Evolutionary conservation across 2,888 invertebrate genomes (phyloP).

Genomic region (Tetragnatha montana): DNA sequence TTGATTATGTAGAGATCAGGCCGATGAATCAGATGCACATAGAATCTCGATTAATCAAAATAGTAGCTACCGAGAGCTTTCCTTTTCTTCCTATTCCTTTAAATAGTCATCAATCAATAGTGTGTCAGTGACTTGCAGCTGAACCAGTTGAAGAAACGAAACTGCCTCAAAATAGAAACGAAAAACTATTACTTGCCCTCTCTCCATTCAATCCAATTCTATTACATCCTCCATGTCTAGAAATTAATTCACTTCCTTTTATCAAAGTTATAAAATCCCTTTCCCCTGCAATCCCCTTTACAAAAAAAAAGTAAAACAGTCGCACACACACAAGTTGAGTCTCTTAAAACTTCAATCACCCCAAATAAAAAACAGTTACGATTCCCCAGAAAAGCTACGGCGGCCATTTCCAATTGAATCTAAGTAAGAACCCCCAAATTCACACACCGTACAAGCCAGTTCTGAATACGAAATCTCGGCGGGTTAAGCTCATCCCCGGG

Average conservation of each 20-base stretch:
- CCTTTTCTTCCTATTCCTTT: no score
- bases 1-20: no score
- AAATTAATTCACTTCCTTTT: neutral
- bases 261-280: neutral
- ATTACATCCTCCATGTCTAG: neutral
- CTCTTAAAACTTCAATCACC: slow-evolving; percentile 25
- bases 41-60: no score
- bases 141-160: no score
- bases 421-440: neutral
- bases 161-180: no score
- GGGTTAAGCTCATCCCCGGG: slow-evolving; percentile 22
- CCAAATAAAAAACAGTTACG: slow-evolving; percentile 23
- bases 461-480: slow-evolving; percentile 9
- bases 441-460: neutral
- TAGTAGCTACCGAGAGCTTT: no score
- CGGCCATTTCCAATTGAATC: slow-evolving; percentile 20
- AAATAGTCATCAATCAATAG: no score
- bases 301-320: slow-evolving; percentile 22
- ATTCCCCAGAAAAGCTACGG: slow-evolving; percentile 6
- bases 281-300: neutral
- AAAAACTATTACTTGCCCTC: no score
- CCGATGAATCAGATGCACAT: no score
- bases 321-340: neutral
- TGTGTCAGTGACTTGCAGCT: no score
- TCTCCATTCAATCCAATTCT: neutral